A percentile compares a stretch with the other conserved stretches of the same genome.
phyloP scores from a whole-genome alignment of 2,888 invertebrate genomes.

The Neoscelio sp. region DNA sequence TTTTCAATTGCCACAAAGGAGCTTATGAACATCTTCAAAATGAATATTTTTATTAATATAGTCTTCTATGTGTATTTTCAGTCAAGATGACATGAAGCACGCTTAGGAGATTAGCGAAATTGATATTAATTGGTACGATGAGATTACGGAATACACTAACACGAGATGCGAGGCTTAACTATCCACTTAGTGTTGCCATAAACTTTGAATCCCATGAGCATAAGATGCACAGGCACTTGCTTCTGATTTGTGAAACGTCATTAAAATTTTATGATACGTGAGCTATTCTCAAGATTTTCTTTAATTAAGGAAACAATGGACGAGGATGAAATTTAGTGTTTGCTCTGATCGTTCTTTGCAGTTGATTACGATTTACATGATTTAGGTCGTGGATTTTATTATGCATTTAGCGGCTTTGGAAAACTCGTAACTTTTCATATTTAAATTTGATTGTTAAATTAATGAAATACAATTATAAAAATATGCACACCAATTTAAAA shows the following conservation, averaged over 20 bases:
- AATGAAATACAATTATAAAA: no score
- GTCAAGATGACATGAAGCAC: constrained; percentile 63
- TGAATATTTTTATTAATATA: constrained; percentile 17
- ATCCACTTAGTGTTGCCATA: constrained; percentile 67
- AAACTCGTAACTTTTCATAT: no score
- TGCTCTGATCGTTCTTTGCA: no score
- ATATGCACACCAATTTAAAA: no score
- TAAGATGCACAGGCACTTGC: constrained; percentile 58
- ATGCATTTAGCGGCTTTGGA: no score
- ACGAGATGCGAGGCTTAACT: constrained; percentile 64
- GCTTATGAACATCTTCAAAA: no score
- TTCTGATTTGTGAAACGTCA: constrained; percentile 62
- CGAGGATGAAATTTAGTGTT: no score
- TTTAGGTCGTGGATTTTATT: no score
- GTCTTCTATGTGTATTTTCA: constrained; percentile 52
- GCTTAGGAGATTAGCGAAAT: constrained; percentile 68
- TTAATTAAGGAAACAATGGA: constrained; percentile 19
- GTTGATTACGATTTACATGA: no score
- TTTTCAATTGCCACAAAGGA: no score
- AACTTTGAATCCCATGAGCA: constrained; percentile 66
- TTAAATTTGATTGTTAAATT: no score
- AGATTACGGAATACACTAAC: constrained; percentile 67
- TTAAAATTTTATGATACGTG: constrained; percentile 58
- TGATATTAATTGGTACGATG: constrained; percentile 69
- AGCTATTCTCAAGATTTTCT: constrained; percentile 25